Conservation (phyloP, 2,113 vertebrate species). For the Salvator merianae region DNA sequence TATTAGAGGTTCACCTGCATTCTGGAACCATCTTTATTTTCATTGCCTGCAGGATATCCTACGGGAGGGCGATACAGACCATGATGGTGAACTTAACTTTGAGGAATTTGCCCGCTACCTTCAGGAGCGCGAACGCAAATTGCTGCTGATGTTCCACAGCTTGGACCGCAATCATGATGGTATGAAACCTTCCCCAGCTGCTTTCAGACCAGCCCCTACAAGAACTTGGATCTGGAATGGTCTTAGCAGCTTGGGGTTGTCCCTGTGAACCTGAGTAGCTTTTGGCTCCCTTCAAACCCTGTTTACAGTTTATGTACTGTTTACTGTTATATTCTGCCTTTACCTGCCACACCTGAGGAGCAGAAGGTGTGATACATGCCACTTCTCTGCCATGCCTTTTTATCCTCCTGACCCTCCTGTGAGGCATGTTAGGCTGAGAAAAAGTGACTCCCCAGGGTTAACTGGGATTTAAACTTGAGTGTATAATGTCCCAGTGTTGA, state of each 20-base stretch:
- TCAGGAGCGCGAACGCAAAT: conserved; percentile 80
- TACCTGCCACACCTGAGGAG: too few species aligned
- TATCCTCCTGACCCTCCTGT: not conserved
- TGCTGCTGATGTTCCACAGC: conserved; percentile 85
- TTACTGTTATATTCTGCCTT: too few species aligned
- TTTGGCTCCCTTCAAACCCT: too few species aligned
- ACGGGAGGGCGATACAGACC: conserved; percentile 73
- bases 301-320: too few species aligned
- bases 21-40: not conserved
- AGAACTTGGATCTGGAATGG: not conserved
- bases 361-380: too few species aligned
- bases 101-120: conserved; percentile 86
- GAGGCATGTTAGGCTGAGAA: not conserved
- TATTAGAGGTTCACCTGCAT: not conserved
- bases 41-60: conserved; percentile 73
- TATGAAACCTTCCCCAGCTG: conserved; percentile 35
- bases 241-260: not conserved
- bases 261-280: too few species aligned
- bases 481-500: too few species aligned
- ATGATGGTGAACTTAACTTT: conserved; percentile 82
- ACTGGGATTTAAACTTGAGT: not conserved
- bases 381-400: not conserved
- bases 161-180: conserved; percentile 89
- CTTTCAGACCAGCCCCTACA: not conserved
- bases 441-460: not conserved